These are phyloP conservation scores for Porites lobata DNA, from an alignment of 92 coral and sea anemone species.

Conservation along the genomic window DNA sequence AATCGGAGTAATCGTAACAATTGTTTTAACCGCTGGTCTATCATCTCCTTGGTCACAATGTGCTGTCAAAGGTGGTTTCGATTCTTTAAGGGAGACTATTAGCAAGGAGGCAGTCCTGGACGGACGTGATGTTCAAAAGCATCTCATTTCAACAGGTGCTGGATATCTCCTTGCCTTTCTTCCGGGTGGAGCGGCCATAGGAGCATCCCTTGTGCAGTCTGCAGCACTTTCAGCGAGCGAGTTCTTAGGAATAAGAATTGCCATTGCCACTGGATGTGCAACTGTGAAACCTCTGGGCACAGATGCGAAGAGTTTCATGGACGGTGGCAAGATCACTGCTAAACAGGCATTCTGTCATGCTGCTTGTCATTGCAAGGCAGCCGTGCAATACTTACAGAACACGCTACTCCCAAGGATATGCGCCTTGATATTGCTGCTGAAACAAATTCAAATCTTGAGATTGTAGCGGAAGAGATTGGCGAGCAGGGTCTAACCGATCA, in stretches of 20 bases:
- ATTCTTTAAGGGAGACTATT: constrained; percentile 14
- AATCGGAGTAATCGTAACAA: constrained; percentile 6
- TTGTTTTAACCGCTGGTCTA: constrained; percentile 40
- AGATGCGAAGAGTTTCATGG: constrained; percentile 38
- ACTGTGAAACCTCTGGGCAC: constrained; percentile 5
- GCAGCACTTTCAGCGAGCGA: constrained; percentile 17
- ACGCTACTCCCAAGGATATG: constrained; percentile 46
- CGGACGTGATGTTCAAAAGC: constrained; percentile 35
- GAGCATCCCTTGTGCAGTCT: constrained; percentile 46
- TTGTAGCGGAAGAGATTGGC: too few relatives aligned
- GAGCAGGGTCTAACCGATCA: background rate
- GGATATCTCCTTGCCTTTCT: constrained; percentile 46
- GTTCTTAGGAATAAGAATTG: constrained; percentile 32
- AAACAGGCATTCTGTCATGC: constrained; percentile 54
- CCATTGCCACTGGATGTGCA: constrained; percentile 45
- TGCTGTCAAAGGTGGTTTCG: constrained; percentile 4
- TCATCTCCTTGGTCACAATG: constrained; percentile 33
- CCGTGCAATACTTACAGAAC: constrained; percentile 48
- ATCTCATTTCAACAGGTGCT: constrained; percentile 19
- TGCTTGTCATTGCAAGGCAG: constrained; percentile 14
- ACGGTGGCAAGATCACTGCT: constrained; percentile 39
- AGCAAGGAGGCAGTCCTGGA: constrained; percentile 38
- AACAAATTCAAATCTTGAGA: constrained; percentile 7
- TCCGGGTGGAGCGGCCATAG: constrained; percentile 61
- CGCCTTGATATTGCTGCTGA: background rate